phyloP scores from a whole-genome alignment of 1,140 invertebrate species.

The Himalopsyche phryganea region DNA sequence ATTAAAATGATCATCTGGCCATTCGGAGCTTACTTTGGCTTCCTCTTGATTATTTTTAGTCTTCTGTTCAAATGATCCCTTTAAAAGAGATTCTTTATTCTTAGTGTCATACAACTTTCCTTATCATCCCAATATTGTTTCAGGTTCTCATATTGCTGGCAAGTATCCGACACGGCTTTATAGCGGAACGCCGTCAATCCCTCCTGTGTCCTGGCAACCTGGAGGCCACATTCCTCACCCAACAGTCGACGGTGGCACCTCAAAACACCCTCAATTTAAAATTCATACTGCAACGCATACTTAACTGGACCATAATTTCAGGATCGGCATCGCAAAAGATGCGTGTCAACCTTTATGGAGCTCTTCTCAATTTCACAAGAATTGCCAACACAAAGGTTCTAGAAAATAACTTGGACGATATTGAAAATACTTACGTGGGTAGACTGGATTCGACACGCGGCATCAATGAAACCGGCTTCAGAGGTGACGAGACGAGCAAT shows the following conservation, averaged over 20 bases:
- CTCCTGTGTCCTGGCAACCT: constrained; percentile 3
- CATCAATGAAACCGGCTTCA: constrained; percentile 39
- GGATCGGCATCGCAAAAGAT: constrained; percentile 75
- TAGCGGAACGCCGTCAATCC: constrained; percentile 24
- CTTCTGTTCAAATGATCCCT: no score
- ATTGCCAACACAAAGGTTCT: constrained; percentile 57
- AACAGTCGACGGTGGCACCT: constrained; percentile 11
- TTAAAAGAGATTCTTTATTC: no score
- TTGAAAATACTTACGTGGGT: constrained; percentile 49
- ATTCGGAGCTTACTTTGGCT: no score
- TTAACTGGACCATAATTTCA: constrained; percentile 69
- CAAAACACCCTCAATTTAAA: constrained; percentile 62
- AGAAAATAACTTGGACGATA: constrained; percentile 36
- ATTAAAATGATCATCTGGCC: no score
- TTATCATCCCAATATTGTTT: background rate
- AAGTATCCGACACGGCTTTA: constrained; percentile 27
- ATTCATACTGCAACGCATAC: constrained; percentile 64
- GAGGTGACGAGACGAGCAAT: constrained; percentile 18
- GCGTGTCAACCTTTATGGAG: constrained; percentile 78
- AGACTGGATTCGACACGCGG: constrained; percentile 58
- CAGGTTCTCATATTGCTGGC: constrained; percentile 29
- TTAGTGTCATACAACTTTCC: no score
- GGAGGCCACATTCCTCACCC: constrained; percentile 12
- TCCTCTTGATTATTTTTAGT: no score
- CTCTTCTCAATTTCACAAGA: constrained; percentile 58